Evolutionary conservation across 2,888 invertebrate genomes (phyloP), one percentile per base, ranked within the genome.

Genomic region (Mamestra brassicae): DNA sequence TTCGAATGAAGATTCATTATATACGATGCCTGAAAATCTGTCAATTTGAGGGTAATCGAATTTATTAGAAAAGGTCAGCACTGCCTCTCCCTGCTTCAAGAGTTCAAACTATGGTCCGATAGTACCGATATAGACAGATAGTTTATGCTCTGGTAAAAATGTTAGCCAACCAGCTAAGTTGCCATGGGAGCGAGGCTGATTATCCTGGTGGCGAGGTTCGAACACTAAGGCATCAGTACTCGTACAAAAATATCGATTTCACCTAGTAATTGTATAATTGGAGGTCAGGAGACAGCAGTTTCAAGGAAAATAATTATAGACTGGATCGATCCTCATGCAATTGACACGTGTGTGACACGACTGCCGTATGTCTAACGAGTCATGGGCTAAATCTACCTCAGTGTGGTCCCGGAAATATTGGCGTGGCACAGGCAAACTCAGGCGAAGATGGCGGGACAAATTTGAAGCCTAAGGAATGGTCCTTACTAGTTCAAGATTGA

Each of bases 241-340:
- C 13, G 34, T 62, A 26, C 61, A 10, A 61, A 50, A 62, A 36
- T 62, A 69, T 69, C 36, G 68, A 62, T 69, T 69, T 15, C 6
- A 36, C 47, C 13, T 11, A 36, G 47, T 50, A 50, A 38, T 38
- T 38, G 36, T 15, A 4, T 11, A 5, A 2, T 50, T 62, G 11
- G 62, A 69, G 68, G 68, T 50, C 62, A 69, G n/a, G 7, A 52
- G 15, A 58, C n/a, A 45, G 26, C 13, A n/a, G 34, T 5, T 42
- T 71, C n/a, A 71, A 54, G 52, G 52, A 60, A 1, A 52, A 7
- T 13, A 13, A 4, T n/a, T 57, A 47, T n/a, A 57, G 4, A 26
- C 15, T 74, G 50, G 2, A 66, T 74, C 57, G 57, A 65, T 42
- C 6, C 38, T 10, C 11, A 10, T 50, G n/a, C 34, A 47, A 26